Percentiles rank a stretch among this genome's conserved stretches.
These are phyloP conservation scores for Popillia japonica DNA, from an alignment of 1,140 invertebrate genomes.

Conservation along the genomic window DNA sequence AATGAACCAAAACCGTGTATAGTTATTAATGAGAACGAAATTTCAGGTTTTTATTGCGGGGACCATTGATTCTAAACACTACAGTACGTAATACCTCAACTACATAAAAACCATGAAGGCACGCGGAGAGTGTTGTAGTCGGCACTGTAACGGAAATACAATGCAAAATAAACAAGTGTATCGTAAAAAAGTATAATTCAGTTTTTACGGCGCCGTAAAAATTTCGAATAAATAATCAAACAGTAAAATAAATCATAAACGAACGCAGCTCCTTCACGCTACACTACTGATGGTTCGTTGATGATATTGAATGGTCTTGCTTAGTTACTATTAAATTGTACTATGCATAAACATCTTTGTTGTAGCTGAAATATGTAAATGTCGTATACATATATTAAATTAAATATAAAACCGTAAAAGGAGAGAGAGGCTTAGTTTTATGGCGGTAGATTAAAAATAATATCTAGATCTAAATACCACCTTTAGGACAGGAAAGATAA, in stretches of 20 bases:
- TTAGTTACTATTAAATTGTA: constrained; percentile 2
- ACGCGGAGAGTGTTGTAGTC: not conserved
- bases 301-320: constrained; percentile 21
- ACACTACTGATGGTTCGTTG: not conserved
- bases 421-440: not conserved
- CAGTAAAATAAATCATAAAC: constrained; percentile 39
- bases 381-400: not conserved
- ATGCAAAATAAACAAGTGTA: constrained; percentile 37
- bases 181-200: constrained; percentile 23
- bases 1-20: not conserved
- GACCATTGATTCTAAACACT: not conserved
- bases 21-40: not conserved
- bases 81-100: not conserved
- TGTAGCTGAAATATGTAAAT: not conserved
- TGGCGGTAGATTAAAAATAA: no score
- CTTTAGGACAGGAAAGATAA: no score
- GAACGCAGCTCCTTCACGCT: constrained; percentile 3
- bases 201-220: constrained; percentile 36
- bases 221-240: constrained; percentile 37
- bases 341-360: not conserved
- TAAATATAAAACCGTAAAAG: not conserved
- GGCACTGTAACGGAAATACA: constrained; percentile 32
- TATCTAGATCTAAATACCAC: no score
- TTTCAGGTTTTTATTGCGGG: constrained; percentile 8
- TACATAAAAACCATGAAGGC: not conserved